Evolutionary conservation across 2,888 invertebrate genomes (phyloP).

Genomic region (Callosobruchus maculatus): DNA sequence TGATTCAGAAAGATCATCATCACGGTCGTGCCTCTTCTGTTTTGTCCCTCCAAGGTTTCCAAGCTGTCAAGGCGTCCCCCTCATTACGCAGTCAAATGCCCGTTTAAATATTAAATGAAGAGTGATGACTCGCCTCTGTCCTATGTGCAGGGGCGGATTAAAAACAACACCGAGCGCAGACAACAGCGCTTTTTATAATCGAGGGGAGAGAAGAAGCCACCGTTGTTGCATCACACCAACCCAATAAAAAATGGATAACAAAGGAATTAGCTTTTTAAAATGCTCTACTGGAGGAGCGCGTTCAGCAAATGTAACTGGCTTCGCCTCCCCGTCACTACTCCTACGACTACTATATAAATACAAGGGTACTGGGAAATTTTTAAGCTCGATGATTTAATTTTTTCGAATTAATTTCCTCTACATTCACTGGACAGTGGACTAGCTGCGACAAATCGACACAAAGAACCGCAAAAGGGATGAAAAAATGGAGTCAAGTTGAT

Average conservation of each 20-base stretch:
- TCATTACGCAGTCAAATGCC: conserved; percentile 49
- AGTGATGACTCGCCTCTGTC: conserved; percentile 36
- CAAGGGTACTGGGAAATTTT: too few relatives aligned
- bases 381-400: too few relatives aligned
- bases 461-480: too few relatives aligned
- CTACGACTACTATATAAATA: too few relatives aligned
- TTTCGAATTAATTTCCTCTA: too few relatives aligned
- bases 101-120: conserved; percentile 50
- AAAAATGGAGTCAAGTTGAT: too few relatives aligned
- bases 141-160: not conserved
- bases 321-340: too few relatives aligned
- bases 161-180: not conserved
- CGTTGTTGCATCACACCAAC: not conserved
- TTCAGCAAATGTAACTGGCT: too few relatives aligned
- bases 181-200: not conserved
- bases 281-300: not conserved
- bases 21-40: not conserved
- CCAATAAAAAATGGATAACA: not conserved
- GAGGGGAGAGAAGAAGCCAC: not conserved
- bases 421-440: too few relatives aligned
- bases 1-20: not conserved
- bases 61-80: conserved; percentile 23
- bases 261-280: not conserved
- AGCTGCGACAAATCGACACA: too few relatives aligned
- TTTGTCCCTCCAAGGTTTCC: not conserved